Percentiles rank a stretch among this genome's conserved stretches.
Conservation (phyloP, 1,140 invertebrate genomes). For the Drosophila lowei region DNA sequence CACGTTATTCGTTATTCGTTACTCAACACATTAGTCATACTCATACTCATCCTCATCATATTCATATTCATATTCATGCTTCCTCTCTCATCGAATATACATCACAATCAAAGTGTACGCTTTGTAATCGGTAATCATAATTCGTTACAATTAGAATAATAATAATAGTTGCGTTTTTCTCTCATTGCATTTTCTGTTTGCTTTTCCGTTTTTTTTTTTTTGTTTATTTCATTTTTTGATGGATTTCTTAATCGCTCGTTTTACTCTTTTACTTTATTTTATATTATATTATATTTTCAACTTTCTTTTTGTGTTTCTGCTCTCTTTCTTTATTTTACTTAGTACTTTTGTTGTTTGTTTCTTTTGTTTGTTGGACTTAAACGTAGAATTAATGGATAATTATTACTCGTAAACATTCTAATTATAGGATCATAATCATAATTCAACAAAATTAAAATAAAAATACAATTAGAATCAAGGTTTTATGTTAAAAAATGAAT, state of each 20-base stretch:
- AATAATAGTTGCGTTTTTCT: constrained; percentile 69
- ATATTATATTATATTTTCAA: constrained; percentile 35
- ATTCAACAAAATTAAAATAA: constrained; percentile 78
- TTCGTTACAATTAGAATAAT: constrained; percentile 66
- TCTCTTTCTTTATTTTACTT: constrained; percentile 36
- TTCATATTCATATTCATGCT: too few relatives aligned
- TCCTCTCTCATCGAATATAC: constrained; percentile 71
- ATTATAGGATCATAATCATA: constrained; percentile 68
- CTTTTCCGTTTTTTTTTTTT: constrained; percentile 48
- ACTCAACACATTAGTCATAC: constrained; percentile 58
- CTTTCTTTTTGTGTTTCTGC: constrained; percentile 40
- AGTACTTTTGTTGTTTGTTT: constrained; percentile 33
- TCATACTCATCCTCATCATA: too few relatives aligned
- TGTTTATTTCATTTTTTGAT: constrained; percentile 47
- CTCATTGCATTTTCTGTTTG: constrained; percentile 49
- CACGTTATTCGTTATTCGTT: constrained; percentile 2
- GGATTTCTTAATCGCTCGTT: constrained; percentile 29
- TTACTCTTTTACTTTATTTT: constrained; percentile 34
- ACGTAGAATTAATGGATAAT: constrained; percentile 48
- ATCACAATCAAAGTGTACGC: constrained; percentile 81
- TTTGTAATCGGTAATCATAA: constrained; percentile 76
- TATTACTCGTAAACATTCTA: constrained; percentile 68
- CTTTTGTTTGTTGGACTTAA: constrained; percentile 44
- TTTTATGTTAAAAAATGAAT: constrained; percentile 50
- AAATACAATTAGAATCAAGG: constrained; percentile 76